Base-by-base conservation (phyloP, 2,797 vertebrate species). In the Xerus rutilus region DNA sequence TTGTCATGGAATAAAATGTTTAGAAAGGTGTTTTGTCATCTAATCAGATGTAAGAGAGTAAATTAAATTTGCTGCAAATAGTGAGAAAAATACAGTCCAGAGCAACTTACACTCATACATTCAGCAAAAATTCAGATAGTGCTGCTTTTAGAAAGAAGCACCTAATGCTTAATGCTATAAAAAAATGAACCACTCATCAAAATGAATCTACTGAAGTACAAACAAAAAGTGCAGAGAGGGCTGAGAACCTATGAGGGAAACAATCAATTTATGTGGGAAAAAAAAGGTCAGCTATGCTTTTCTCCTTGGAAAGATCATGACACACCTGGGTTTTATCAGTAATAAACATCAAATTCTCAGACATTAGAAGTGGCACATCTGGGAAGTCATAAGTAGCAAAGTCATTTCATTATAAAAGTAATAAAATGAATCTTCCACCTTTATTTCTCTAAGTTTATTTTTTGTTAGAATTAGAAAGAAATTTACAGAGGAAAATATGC, bases 11-110 rank as follows among this genome's bases (percentile, higher is more conserved):
- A 54, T 43, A 3, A 47, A 65, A 74, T 17, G 7, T 43, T 93
- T 49, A 52, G 9, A 83, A 96, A 97, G 45, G 2, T 77, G 78
- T 95, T 94, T 97, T 96, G 57, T 87, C 96, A 95, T 98, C 25
- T 62, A 45, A 32, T 87, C 97, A 91, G 76, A 76, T 88, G 74
- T 94, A 95, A 96, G 76, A 92, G 54, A 95, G 73, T 49, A 94
- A 96, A 96, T 93, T 23, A 54, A 62, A 98, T 97, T 95, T 94
- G 45, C 87, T 86, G 52, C 86, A 82, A 96, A 96, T 95, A 95
- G 87, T 87, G 70, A 93, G 76, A 2, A 92, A 89, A 57, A 97
- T 97, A 85, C 65, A 92, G 93, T 95, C 62, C 89, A 97, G 45
- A 45, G 62, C 57, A 96, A 95, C 95, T 97, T 94, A 96, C 73